Evolutionary conservation across 2,888 invertebrate species (phyloP), one percentile per base, ranked within the genome.

Genomic region (Calephelis perditalis): DNA sequence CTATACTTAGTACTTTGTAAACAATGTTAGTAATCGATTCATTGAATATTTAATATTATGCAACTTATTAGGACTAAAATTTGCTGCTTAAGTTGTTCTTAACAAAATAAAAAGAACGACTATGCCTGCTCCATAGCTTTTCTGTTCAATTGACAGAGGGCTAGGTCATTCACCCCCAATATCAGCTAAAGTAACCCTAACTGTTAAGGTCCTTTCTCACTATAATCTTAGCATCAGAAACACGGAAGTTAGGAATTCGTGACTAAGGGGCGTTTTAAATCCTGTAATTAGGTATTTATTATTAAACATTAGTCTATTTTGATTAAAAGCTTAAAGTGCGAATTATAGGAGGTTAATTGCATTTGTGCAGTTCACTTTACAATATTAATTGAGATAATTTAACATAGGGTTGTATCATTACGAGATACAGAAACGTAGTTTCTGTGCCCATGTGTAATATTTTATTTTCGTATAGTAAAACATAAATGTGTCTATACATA

Each of bases 121-220:
- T 4, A 8, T 37, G 35, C 36, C 56, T 11, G 15, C 3, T 73
- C 62, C 56, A 66, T 11, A 62, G 65, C 57, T 60, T 62, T 56
- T 65, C 52, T 73, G 68, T 74, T 64, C 71, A 57, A 62, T 71
- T 76, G 74, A 77, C 75, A 77, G 74, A 73, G 72, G 77, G 73
- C 71, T 71, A 71, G 76, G 75, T 74, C 73, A 66, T 73, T 75
- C 70, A 78, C 73, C 77, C 70, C 71, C 66, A 70, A 74, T 78
- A 79, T 77, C 76, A 72, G 71, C 62, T 65, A 71, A 72, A 68
- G 74, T 73, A 76, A 69, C 73, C 73, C 74, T 76, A 77, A 75
- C 75, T 73, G 77, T 77, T 72, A 74, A 71, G 69, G 68, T 70
- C 72, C 75, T 73, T 74, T 72, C 72, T 75, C 71, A 73, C 75